Evolutionary conservation across 2,888 invertebrate genomes (phyloP).

Genomic region (Elysia crispata): DNA sequence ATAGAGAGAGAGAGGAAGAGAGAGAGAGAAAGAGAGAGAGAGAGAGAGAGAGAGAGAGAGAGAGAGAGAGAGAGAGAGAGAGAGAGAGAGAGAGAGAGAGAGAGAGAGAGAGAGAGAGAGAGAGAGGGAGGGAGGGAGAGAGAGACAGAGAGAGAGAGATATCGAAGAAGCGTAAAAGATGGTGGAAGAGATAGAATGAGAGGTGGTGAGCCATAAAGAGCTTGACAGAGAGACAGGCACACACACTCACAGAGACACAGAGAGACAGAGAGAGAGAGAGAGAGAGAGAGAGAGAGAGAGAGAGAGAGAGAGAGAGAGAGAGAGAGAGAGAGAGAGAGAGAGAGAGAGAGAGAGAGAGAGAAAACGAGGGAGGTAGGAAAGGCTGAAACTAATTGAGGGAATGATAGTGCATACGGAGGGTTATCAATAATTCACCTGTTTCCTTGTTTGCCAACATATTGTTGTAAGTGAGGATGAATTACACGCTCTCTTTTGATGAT

Average conservation of each 20-base stretch:
- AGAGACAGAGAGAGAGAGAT: too few species aligned
- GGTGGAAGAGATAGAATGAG: not conserved
- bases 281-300: conserved; percentile 5
- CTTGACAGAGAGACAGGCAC: too few species aligned
- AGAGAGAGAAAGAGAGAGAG: too few species aligned
- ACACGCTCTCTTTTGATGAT: too few species aligned
- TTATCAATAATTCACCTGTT: too few species aligned
- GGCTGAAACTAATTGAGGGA: not conserved
- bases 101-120: not conserved
- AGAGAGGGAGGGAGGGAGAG: not conserved
- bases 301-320: not conserved
- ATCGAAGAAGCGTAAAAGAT: not conserved
- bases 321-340: not conserved
- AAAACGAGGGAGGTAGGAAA: not conserved
- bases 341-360: conserved; percentile 10
- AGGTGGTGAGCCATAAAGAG: not conserved
- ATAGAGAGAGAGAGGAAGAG: too few species aligned
- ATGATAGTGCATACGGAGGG: too few species aligned
- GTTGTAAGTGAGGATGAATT: too few species aligned
- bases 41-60: too few species aligned
- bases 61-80: too few species aligned
- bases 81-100: not conserved
- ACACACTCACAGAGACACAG: not conserved
- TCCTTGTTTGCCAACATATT: too few species aligned
- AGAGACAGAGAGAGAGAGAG: not conserved